Evolutionary conservation across 2,113 vertebrate genomes (phyloP).

Genomic region (Axis porcinus): DNA sequence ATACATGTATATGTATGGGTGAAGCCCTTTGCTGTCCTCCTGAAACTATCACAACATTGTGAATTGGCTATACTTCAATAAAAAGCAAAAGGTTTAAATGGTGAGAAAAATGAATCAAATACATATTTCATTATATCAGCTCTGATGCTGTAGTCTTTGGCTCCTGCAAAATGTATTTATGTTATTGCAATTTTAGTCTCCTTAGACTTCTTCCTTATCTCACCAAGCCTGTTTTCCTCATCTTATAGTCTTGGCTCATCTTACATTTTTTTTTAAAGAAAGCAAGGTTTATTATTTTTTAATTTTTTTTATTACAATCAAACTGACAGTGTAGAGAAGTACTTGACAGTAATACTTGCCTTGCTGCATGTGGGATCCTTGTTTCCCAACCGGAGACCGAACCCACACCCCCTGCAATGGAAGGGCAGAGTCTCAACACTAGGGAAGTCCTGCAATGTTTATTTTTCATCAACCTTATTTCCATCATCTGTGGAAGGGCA

Average conservation of each 20-base stretch:
- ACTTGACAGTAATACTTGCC: neutral
- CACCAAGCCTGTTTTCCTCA: neutral
- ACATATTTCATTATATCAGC: neutral
- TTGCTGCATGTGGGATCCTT: neutral
- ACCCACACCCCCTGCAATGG: neutral
- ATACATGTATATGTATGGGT: neutral
- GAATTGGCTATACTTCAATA: neutral
- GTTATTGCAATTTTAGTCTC: neutral
- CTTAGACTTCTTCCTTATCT: neutral
- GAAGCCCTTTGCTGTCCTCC: neutral
- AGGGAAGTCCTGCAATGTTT: neutral
- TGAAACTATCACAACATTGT: neutral
- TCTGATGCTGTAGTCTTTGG: neutral
- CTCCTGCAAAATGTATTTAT: neutral
- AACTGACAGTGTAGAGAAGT: neutral
- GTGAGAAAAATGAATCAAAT: neutral
- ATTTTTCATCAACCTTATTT: neutral
- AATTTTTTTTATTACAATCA: neutral
- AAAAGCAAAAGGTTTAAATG: neutral
- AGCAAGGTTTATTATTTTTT: neutral
- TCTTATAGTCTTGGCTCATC: neutral
- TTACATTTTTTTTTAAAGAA: neutral
- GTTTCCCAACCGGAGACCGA: neutral
- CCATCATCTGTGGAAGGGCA: neutral
- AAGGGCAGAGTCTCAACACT: neutral